Evolutionary conservation across 2,797 vertebrate species (phyloP).

Genomic region (Melanotaenia boesemani): DNA sequence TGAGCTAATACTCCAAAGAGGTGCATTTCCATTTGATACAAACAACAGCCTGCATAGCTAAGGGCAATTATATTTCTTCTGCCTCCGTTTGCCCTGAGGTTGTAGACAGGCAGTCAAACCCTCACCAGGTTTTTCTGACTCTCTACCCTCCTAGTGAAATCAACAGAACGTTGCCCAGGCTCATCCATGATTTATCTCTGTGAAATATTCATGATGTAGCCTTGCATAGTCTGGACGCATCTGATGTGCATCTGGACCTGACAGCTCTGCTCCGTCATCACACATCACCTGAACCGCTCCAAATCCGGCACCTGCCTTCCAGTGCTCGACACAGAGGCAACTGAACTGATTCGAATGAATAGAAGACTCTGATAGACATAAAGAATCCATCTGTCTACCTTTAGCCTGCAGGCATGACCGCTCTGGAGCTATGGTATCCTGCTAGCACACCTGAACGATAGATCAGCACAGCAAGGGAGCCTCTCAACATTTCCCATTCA

Average conservation of each 20-base stretch:
- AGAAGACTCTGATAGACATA: slow-evolving; percentile 70
- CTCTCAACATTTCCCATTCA: slow-evolving; percentile 76
- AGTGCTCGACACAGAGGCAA: slow-evolving; percentile 64
- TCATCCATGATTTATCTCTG: slow-evolving; percentile 85
- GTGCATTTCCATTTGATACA: slow-evolving; percentile 79
- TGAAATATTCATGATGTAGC: slow-evolving; percentile 84
- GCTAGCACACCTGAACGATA: slow-evolving; percentile 50
- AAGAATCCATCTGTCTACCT: slow-evolving; percentile 77
- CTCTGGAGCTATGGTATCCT: slow-evolving; percentile 64
- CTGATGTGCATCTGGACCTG: slow-evolving; percentile 78
- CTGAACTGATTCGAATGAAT: slow-evolving; percentile 77
- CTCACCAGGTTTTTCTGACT: slow-evolving; percentile 71
- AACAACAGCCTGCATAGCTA: slow-evolving; percentile 82
- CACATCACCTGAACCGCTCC: slow-evolving; percentile 73
- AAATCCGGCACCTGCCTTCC: slow-evolving; percentile 76
- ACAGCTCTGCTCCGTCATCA: slow-evolving; percentile 80
- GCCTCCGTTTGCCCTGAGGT: slow-evolving; percentile 80
- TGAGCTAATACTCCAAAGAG: slow-evolving; percentile 69
- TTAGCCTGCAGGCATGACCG: slow-evolving; percentile 75
- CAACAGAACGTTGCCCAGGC: slow-evolving; percentile 79
- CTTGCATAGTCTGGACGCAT: slow-evolving; percentile 73
- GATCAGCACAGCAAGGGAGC: slow-evolving; percentile 58
- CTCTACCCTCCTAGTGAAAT: slow-evolving; percentile 80
- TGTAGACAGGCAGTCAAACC: slow-evolving; percentile 80
- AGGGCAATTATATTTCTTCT: slow-evolving; percentile 83